phyloP scores from a whole-genome alignment of 2,113 vertebrate genomes.

The Neolamprologus brichardi region DNA sequence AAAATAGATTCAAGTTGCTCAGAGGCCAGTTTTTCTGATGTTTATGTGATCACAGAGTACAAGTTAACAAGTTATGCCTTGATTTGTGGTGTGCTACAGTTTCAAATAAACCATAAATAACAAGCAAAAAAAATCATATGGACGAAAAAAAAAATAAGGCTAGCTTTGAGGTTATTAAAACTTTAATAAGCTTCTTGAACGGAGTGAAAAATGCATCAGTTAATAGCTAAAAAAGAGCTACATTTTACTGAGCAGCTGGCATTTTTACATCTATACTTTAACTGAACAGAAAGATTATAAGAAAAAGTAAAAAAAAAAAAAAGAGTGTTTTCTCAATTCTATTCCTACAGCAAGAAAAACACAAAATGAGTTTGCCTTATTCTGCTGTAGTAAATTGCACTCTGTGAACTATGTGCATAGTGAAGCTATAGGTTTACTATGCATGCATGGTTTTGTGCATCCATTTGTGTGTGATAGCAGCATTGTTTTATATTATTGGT shows the following conservation, averaged over 20 bases:
- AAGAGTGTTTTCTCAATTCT: background rate
- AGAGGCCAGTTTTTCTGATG: background rate
- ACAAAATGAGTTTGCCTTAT: background rate
- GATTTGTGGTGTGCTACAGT: background rate
- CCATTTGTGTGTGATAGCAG: background rate
- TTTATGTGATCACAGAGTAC: background rate
- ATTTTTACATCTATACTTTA: background rate
- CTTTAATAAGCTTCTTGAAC: background rate
- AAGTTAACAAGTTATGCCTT: background rate
- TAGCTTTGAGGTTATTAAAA: background rate
- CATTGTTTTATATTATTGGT: slow-evolving; percentile 15
- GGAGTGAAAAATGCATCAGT: background rate
- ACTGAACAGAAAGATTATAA: background rate
- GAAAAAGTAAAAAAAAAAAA: background rate
- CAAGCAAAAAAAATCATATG: background rate
- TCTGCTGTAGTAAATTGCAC: background rate
- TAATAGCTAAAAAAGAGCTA: background rate
- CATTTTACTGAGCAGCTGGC: background rate
- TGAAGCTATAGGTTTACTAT: background rate
- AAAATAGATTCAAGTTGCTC: background rate
- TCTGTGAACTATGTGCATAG: background rate
- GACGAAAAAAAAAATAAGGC: background rate
- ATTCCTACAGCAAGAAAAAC: background rate
- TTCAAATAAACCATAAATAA: background rate
- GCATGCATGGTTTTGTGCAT: slow-evolving; percentile 1